A percentile compares a stretch with the other conserved stretches of the same genome.
phyloP scores from a whole-genome alignment of 1,140 invertebrate genomes.

The Frieseomelitta varia region DNA sequence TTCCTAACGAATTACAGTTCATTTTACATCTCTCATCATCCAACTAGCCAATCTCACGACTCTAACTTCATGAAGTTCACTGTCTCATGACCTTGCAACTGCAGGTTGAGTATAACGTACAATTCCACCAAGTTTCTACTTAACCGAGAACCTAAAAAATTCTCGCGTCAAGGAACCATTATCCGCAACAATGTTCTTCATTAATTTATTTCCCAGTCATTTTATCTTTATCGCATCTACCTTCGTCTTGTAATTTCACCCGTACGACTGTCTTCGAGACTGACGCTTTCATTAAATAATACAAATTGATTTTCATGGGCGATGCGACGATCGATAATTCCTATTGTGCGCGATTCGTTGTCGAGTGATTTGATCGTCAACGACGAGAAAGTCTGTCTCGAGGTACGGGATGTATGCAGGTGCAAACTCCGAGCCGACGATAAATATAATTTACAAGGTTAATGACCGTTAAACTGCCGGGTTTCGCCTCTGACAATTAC shows the following conservation, averaged over 20 bases:
- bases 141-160: too few relatives aligned
- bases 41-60: neutral
- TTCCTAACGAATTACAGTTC: neutral
- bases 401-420: conserved; percentile 9
- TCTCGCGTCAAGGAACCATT: too few relatives aligned
- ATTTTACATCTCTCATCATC: neutral
- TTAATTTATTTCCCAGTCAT: neutral
- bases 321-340: neutral
- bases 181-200: neutral
- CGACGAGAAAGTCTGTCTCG: conserved; percentile 13
- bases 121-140: neutral
- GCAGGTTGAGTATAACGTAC: neutral
- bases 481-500: conserved; percentile 59
- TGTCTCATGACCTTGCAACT: conserved; percentile 1
- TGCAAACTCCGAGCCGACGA: conserved; percentile 52
- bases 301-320: neutral
- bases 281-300: neutral
- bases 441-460: conserved; percentile 60
- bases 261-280: neutral
- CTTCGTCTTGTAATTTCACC: neutral
- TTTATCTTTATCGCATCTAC: neutral
- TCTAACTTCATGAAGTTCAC: neutral
- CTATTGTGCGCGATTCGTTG: conserved; percentile 15
- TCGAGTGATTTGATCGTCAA: conserved; percentile 25
- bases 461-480: conserved; percentile 64